These are phyloP conservation scores for Alentia gelatinosa DNA, from an alignment of 2,888 invertebrate species.

Conservation along the genomic window DNA sequence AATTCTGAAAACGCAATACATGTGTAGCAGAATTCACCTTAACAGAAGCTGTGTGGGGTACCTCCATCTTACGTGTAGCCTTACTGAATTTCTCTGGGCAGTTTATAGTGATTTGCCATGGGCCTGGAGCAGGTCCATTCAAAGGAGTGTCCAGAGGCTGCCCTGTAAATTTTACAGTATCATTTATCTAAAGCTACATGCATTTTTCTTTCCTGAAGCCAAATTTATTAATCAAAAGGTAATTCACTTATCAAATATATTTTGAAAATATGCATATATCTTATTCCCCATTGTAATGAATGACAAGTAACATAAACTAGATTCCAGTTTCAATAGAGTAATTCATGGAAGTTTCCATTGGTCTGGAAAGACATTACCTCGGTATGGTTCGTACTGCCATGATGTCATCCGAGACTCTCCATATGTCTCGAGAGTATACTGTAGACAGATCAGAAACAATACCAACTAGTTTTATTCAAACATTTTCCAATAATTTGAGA, in stretches of 20 bases:
- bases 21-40: conserved; percentile 70
- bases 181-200: background rate
- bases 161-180: conserved; percentile 63
- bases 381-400: conserved; percentile 83
- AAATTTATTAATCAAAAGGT: background rate
- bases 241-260: background rate
- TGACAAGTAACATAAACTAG: background rate
- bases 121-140: conserved; percentile 79
- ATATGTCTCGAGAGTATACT: conserved; percentile 83
- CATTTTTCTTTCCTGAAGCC: background rate
- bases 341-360: background rate
- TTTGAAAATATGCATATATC: background rate
- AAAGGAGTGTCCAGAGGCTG: conserved; percentile 79
- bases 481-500: background rate
- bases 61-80: conserved; percentile 79
- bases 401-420: conserved; percentile 82
- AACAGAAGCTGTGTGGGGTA: conserved; percentile 82
- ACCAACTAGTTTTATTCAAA: background rate
- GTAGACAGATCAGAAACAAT: conserved; percentile 52
- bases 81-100: conserved; percentile 79
- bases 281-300: background rate
- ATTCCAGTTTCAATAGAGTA: background rate
- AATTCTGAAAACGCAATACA: no score
- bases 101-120: conserved; percentile 80
- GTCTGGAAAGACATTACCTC: conserved; percentile 69